Conservation (phyloP, 92 coral and sea anemone species). For the Porites cylindrica region DNA sequence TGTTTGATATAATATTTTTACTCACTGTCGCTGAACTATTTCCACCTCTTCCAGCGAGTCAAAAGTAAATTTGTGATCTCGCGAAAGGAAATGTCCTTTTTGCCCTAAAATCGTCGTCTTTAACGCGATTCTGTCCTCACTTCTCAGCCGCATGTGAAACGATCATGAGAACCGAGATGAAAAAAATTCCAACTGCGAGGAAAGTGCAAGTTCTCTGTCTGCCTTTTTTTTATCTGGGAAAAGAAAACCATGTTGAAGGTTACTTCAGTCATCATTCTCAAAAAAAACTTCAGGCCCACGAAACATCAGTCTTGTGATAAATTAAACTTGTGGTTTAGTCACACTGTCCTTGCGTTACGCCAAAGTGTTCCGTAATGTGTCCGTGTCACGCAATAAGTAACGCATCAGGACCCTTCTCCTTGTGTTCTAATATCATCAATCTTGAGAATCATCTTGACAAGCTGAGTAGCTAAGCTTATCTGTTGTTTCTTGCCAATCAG, state of each 20-base stretch:
- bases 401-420: slow-evolving; percentile 44
- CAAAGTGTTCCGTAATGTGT: neutral
- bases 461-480: slow-evolving; percentile 95
- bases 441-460: slow-evolving; percentile 98
- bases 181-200: neutral
- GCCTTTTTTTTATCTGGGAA: neutral
- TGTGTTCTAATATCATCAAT: slow-evolving; percentile 96
- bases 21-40: slow-evolving; percentile 6
- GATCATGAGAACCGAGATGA: neutral
- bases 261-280: neutral
- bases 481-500: slow-evolving; percentile 98
- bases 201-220: neutral
- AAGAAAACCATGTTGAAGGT: neutral
- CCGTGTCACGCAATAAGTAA: neutral
- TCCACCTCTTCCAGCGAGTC: neutral
- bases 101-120: neutral
- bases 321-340: neutral
- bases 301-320: neutral
- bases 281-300: neutral
- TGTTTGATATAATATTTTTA: neutral
- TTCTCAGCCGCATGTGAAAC: neutral
- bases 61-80: slow-evolving; percentile 5
- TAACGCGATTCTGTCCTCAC: neutral
- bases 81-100: neutral
- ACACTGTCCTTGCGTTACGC: neutral